Percentiles rank a stretch among this genome's conserved stretches.
These are phyloP conservation scores for Apis cerana DNA, from an alignment of 1,140 invertebrate species.

Conservation along the genomic window DNA sequence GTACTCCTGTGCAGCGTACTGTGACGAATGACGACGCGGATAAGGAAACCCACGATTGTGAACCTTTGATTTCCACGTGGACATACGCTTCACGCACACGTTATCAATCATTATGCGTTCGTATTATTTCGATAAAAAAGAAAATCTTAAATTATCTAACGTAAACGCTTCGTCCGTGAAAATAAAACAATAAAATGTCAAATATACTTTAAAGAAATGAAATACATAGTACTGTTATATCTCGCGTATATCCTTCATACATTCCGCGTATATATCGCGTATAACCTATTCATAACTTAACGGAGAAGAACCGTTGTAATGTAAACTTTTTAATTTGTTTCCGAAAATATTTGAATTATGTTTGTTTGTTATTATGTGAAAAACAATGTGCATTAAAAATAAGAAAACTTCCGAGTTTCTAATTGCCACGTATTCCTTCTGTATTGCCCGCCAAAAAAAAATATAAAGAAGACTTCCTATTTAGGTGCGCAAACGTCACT, in stretches of 20 bases:
- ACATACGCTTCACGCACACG: constrained; percentile 32
- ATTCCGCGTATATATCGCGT: background rate
- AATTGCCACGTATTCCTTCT: constrained; percentile 34
- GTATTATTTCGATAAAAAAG: background rate
- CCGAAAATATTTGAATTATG: background rate
- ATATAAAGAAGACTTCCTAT: background rate
- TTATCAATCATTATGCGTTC: background rate
- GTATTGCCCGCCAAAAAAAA: constrained; percentile 10
- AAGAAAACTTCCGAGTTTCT: background rate
- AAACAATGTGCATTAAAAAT: background rate
- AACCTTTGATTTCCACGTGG: constrained; percentile 61
- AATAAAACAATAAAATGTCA: background rate
- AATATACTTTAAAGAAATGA: background rate
- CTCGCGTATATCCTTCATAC: constrained; percentile 4
- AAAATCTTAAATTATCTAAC: background rate
- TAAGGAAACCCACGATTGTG: constrained; percentile 53
- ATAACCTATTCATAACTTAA: constrained; percentile 9
- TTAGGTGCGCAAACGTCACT: background rate
- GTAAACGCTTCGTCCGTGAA: background rate
- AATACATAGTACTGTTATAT: constrained; percentile 15
- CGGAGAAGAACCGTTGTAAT: constrained; percentile 21
- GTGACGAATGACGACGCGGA: constrained; percentile 50
- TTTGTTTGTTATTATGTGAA: no score
- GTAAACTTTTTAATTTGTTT: background rate
- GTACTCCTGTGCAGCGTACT: constrained; percentile 52